phyloP scores from a whole-genome alignment of 2,888 invertebrate species.

The Orthonychiurus folsomi region DNA sequence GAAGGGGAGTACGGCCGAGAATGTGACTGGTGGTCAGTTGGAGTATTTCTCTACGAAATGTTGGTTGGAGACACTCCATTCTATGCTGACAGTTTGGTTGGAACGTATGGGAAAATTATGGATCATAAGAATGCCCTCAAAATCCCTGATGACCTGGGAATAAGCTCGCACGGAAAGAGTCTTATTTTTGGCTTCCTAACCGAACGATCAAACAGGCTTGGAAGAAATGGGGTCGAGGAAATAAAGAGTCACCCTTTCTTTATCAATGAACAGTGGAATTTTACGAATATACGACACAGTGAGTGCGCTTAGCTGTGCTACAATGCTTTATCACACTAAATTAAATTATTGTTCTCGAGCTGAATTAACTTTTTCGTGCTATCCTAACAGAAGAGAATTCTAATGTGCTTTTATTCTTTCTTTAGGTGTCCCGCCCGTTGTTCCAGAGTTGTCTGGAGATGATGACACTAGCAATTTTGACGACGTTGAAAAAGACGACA shows the following conservation, averaged over 20 bases:
- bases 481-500: conserved; percentile 89
- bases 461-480: conserved; percentile 99
- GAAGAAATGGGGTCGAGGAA: conserved; percentile 85
- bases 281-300: conserved; percentile 87
- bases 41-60: conserved; percentile 98
- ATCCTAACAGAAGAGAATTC: background rate
- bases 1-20: conserved; percentile 94
- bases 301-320: conserved; percentile 41
- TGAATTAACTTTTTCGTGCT: background rate
- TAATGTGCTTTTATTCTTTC: conserved; percentile 16
- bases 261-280: conserved; percentile 94
- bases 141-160: conserved; percentile 86
- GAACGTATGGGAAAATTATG: conserved; percentile 98
- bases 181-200: conserved; percentile 90
- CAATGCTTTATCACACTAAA: too few relatives aligned
- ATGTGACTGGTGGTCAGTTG: conserved; percentile 98
- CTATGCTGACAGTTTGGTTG: conserved; percentile 95
- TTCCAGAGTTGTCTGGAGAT: conserved; percentile 89
- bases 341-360: background rate
- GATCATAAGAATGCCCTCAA: conserved; percentile 91
- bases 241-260: conserved; percentile 93
- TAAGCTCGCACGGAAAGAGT: conserved; percentile 68
- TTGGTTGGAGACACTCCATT: conserved; percentile 97
- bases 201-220: conserved; percentile 77
- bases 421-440: conserved; percentile 76